Percentiles rank a stretch among this genome's conserved stretches.
phyloP scores from a whole-genome alignment of 2,797 vertebrate genomes.

The Platyrinchus mystaceus region DNA sequence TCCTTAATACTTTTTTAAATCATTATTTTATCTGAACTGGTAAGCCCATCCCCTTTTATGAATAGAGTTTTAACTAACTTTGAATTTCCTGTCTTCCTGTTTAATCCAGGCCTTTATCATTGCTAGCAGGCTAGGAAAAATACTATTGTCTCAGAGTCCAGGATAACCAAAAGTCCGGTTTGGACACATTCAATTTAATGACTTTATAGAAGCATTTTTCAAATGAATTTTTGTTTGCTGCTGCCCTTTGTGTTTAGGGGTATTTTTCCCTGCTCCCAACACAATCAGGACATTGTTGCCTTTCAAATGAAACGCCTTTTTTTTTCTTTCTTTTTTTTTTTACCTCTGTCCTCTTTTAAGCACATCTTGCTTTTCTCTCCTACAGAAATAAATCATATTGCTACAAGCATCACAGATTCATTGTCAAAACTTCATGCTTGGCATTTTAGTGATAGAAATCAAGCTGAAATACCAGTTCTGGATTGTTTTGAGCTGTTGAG shows the following conservation, averaged over 20 bases:
- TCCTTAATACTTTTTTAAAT: neutral
- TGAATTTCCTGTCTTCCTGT: slow-evolving; percentile 70
- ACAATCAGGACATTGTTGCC: neutral
- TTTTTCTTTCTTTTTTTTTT: neutral
- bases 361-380: neutral
- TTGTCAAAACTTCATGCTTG: neutral
- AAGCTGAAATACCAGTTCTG: neutral
- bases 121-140: slow-evolving; percentile 54
- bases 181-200: slow-evolving; percentile 19
- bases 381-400: neutral
- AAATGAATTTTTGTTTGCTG: neutral
- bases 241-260: neutral
- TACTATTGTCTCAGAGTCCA: slow-evolving; percentile 53
- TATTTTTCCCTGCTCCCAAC: neutral
- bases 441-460: neutral
- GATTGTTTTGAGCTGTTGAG: neutral
- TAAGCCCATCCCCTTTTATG: slow-evolving; percentile 49
- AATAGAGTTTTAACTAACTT: slow-evolving; percentile 60
- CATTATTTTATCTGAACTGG: slow-evolving; percentile 38
- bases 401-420: neutral
- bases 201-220: slow-evolving; percentile 17
- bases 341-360: neutral
- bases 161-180: slow-evolving; percentile 26
- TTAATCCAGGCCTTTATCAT: slow-evolving; percentile 66
- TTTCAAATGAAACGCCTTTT: neutral